Evolutionary conservation across 2,113 vertebrate species (phyloP), one percentile per base, ranked within the genome.

Genomic region (Nycticryphes semicollaris): DNA sequence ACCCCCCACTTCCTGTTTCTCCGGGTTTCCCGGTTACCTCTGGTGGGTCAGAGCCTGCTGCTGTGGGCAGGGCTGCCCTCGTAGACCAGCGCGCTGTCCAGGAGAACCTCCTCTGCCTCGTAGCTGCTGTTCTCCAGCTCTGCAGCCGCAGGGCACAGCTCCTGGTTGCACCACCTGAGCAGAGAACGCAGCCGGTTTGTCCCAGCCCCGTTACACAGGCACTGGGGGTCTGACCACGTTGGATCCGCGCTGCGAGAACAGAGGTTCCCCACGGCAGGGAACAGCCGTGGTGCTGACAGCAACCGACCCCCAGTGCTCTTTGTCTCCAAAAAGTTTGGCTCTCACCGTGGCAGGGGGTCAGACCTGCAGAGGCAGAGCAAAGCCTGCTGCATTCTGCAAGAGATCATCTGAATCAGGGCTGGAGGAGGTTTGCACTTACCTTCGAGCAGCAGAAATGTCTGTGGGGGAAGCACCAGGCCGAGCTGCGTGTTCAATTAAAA

Each of bases 91-190:
- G 90, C 62, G 25, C 89, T 50, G 96, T 99, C 98, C 35, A 69
- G 59, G 9, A 91, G 77, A 3, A 59, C 87, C 4, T 94, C 94
- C 60, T 90, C 83, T 0, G 59, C 30, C 21, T 90, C 48, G 33
- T 99, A 99, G 92, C 94, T 97, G 66, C 98, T 94, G 24, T 51
- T 96, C 10, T 12, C 22, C 3, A 97, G 87, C 76, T 97, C 98
- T 5, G 30, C 64, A 48, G 87, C 94, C 76, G 98, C 98, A 0
- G 98, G 98, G 82, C 98, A 98, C 74, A 99, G 84, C 68, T 99
- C 98, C 63, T 98, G 98, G 62, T 97, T 94, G 92, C 98, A 98
- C 98, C 99, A 99, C 93, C 99, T 99, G 96, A 14, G 54, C 8
- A 21, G 53, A 41, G 45, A 84, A 54, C 2, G 33, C n/a, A 5